Base-by-base conservation (phyloP, 1,140 invertebrate species). In the Augochlora pura region DNA sequence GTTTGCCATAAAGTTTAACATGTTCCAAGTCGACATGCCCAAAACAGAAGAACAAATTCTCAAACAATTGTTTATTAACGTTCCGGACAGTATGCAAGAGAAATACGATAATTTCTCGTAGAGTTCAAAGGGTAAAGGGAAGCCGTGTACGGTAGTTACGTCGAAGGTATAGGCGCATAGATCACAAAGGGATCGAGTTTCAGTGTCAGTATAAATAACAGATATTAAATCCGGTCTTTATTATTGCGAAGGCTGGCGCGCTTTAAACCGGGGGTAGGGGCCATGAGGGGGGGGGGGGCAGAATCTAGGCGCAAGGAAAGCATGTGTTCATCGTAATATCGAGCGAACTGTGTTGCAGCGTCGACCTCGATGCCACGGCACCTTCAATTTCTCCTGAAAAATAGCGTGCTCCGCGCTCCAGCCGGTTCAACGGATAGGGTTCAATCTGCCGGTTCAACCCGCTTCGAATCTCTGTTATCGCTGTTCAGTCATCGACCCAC, bases 141-240 rank as follows among this genome's bases (percentile, higher is more conserved):
- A 5, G 1, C 4, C 3, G 18, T 54, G 18, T n/a, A 1, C n/a
- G 12, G 42, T 54, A n/a, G 6, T 18, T n/a, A 18, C 21, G 18
- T 21, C 1, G 7, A 5, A 18, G 4, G 52, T n/a, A 32, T 32
- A 32, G 32, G 52, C 9, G 2, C n/a, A 21, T 57, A 57, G 54
- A 57, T 57, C 21, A 57, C 54, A 57, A 57, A 23, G 54, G 18
- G 54, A 57, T 57, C n/a, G 54, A 57, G 8, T 57, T 57, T 57
- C 21, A 57, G 7, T 57, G n/a, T 57, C 21, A n/a, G n/a, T 57
- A 57, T 57, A 57, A 57, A 57, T 57, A 57, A 57, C 54, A 88
- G 88, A 89, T 88, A 89, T 89, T 90, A 83, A 90, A 82, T 83
- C 77, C 71, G 73, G 82, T 77, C 81, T 88, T 88, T 88, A 88